Evolutionary conservation across 2,888 invertebrate genomes (phyloP), one percentile per base, ranked within the genome.

Genomic region (Drosophila recens): DNA sequence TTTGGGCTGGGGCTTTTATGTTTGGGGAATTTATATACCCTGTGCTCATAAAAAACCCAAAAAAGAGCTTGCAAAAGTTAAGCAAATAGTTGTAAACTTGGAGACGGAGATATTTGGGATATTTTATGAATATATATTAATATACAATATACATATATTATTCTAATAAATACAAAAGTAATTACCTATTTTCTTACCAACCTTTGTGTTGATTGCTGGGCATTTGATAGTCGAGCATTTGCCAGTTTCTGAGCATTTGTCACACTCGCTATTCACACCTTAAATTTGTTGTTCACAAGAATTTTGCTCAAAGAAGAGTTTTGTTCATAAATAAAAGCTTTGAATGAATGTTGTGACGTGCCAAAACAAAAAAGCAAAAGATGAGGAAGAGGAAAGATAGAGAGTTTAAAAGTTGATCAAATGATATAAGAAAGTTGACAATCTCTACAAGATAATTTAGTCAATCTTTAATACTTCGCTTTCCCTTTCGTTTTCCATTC

Each of bases 221-320:
- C n/a, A 57, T 36, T 11, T 57, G 34, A 0, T 6, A 34, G 23
- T 45, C 56, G 34, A 36, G 23, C 23, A 36, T 1, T 17, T 43
- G 13, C 13, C 42, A 30, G 20, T 59, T 34, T 68, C 30, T 65
- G 23, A 11, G 64, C 67, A 59, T 73, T 82, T 72, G 75, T 75
- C 75, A 75, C 65, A 79, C 46, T 36, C 53, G 49, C 80, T 80
- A 82, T 82, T 82, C 85, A 82, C 86, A 85, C 82, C 82, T 80
- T 40, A 69, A 72, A 74, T 48, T 54, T 49, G 70, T 51, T 40
- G 43, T 49, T 48, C 48, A 52, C 40, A 40, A 75, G 75, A 80
- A 64, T 77, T 85, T 58, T 45, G 72, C 61, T 57, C 46, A 45
- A 30, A 11, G 40, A 27, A 45, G 10, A 36, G 17, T 17, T 46